Percentiles rank a stretch among this genome's conserved stretches.
Evolutionary conservation across 2,113 vertebrate species (phyloP).

Genomic region (Todiramphus chloris): DNA sequence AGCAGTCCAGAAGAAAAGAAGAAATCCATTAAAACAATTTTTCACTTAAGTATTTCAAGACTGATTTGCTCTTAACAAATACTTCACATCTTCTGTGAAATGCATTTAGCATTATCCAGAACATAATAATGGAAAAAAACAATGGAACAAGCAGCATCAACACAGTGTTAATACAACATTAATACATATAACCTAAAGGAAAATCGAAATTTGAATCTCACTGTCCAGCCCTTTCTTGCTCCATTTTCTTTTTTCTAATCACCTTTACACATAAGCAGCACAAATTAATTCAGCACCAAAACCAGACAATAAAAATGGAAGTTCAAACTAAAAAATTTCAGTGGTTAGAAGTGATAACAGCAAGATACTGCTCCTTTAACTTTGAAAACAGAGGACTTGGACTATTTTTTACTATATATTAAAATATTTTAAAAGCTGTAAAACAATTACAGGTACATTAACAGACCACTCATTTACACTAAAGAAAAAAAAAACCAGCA

Average conservation of each 20-base stretch:
- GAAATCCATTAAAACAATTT: neutral
- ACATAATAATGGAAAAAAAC: neutral
- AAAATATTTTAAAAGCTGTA: neutral
- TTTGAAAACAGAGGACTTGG: neutral
- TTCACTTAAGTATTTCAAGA: neutral
- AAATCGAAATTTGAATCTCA: neutral
- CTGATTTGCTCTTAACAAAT: neutral
- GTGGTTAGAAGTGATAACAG: fast-evolving
- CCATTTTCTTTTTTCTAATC: fast-evolving
- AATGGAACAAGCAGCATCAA: neutral
- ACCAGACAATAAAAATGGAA: neutral
- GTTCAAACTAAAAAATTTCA: neutral
- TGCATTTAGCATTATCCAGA: neutral
- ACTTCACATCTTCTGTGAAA: neutral
- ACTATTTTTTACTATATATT: neutral
- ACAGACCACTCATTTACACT: neutral
- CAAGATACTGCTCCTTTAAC: neutral
- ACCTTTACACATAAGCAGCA: neutral
- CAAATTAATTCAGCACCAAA: neutral
- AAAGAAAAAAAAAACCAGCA: neutral
- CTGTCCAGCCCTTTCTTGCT: neutral
- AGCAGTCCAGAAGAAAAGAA: neutral
- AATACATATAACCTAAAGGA: neutral
- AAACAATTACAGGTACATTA: neutral
- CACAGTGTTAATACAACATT: neutral